Conservation (phyloP, 2,113 vertebrate species). For the Eonycteris spelaea region DNA sequence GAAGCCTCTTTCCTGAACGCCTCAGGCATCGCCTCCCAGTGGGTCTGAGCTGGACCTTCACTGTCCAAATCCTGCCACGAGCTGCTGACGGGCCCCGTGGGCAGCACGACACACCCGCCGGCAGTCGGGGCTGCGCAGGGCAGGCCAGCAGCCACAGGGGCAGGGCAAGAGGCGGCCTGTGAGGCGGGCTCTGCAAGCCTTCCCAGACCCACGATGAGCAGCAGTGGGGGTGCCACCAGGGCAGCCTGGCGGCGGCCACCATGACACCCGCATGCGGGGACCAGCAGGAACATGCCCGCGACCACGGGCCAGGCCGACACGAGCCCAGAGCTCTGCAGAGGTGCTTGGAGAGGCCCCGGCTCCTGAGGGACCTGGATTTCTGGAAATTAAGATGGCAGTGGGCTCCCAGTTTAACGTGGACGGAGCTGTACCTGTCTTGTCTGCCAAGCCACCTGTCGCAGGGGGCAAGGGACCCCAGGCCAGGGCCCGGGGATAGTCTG, state of each 20-base stretch:
- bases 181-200: fast-evolving
- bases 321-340: fast-evolving
- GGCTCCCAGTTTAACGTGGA: not conserved
- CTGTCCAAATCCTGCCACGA: not conserved
- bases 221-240: too few relatives aligned
- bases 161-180: fast-evolving
- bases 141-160: fast-evolving
- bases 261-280: fast-evolving
- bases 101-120: fast-evolving
- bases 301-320: fast-evolving
- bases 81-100: fast-evolving
- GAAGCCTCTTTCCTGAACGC: not conserved
- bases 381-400: fast-evolving
- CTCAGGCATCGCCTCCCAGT: not conserved
- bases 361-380: not conserved
- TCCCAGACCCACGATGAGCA: too few relatives aligned
- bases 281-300: fast-evolving
- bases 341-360: not conserved
- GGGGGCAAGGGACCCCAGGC: fast-evolving
- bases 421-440: fast-evolving
- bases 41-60: fast-evolving
- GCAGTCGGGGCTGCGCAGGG: not conserved
- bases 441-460: too few relatives aligned
- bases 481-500: not conserved
- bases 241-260: not conserved